These are phyloP conservation scores for Chaetodon auriga DNA, from an alignment of 2,113 vertebrate species.

Conservation along the genomic window DNA sequence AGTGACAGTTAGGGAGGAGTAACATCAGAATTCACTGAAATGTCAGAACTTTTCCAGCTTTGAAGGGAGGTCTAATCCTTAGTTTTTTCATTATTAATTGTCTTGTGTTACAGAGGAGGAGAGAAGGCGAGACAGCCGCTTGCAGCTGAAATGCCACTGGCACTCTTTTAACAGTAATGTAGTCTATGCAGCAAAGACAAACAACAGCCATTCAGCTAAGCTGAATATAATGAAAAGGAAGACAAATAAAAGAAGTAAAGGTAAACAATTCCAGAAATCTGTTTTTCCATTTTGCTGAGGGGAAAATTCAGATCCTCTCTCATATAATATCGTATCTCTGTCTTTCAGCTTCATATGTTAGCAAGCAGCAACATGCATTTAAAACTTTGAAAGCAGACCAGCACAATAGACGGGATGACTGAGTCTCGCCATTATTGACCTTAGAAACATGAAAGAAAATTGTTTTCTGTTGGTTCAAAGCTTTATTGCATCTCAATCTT, in stretches of 20 bases:
- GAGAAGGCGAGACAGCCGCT: neutral
- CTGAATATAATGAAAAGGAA: neutral
- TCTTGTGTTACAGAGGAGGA: neutral
- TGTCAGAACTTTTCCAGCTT: conserved; percentile 1
- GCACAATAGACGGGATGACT: neutral
- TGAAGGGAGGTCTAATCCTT: neutral
- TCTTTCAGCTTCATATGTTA: neutral
- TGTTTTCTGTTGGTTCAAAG: neutral
- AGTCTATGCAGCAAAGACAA: neutral
- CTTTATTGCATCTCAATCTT: neutral
- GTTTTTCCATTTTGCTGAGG: neutral
- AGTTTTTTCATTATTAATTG: neutral
- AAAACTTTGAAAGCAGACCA: neutral
- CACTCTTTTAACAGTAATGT: neutral
- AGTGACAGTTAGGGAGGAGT: neutral
- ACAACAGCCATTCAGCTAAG: neutral
- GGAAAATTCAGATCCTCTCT: neutral
- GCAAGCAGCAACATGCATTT: neutral
- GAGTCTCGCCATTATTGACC: neutral
- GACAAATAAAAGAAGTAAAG: neutral
- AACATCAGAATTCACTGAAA: neutral
- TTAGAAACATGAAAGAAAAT: conserved; percentile 12
- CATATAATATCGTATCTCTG: neutral
- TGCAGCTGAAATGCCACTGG: neutral
- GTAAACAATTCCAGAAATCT: neutral